Evolutionary conservation across 2,888 invertebrate genomes (phyloP).

Genomic region (Bedellia somnulentella): DNA sequence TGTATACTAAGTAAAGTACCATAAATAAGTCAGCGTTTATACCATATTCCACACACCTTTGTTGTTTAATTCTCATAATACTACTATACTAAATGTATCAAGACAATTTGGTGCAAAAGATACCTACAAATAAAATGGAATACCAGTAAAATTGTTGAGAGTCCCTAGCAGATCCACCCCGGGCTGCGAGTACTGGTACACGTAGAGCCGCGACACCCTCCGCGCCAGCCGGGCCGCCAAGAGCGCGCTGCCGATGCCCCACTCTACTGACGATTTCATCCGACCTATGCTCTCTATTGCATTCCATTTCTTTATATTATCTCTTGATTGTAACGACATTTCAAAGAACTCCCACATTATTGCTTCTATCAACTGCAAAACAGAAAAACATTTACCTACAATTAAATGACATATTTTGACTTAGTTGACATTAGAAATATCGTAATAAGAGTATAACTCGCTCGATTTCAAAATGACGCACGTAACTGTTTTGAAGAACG

Average conservation of each 20-base stretch:
- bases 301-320: constrained; percentile 21
- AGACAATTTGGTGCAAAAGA: no score
- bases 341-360: constrained; percentile 63
- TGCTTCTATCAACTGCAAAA: constrained; percentile 36
- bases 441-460: no score
- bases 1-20: no score
- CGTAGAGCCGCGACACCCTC: constrained; percentile 49
- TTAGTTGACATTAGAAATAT: no score
- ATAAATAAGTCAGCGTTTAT: no score
- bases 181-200: constrained; percentile 57
- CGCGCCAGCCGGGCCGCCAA: constrained; percentile 55
- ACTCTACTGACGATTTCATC: constrained; percentile 61
- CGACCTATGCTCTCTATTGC: constrained; percentile 47
- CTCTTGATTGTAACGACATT: constrained; percentile 19
- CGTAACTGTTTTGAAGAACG: no score
- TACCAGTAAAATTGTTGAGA: constrained; percentile 54
- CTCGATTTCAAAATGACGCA: no score
- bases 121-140: not conserved
- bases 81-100: no score
- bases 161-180: constrained; percentile 41
- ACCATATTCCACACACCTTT: no score
- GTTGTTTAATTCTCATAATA: no score
- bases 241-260: constrained; percentile 57
- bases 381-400: constrained; percentile 6
- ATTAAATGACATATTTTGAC: constrained; percentile 1